Base-by-base conservation (phyloP, 1,140 invertebrate genomes). In the Cardiocondyla obscurior region DNA sequence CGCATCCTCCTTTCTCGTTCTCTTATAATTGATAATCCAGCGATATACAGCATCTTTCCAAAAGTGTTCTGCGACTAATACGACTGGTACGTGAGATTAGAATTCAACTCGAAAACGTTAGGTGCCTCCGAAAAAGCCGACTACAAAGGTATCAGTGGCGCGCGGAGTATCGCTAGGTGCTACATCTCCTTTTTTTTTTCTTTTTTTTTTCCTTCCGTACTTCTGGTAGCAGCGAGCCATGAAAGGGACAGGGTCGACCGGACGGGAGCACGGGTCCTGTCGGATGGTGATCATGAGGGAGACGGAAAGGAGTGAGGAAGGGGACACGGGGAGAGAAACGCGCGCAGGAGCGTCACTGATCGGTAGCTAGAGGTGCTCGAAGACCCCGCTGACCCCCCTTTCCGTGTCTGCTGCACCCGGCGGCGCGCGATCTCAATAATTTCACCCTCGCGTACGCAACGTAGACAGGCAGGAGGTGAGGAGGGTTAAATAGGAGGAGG, bases 391-490 rank as follows among this genome's bases (percentile, higher is more conserved):
- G 16, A 30, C 57, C 19, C 36, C 58, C 22, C 69, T 60, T 44
- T 65, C 65, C 36, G 74, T 28, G 57, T 82, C 65, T 67, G 39
- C 62, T 60, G 62, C 39, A 77, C 51, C 67, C 73, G 49, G 53
- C 83, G 53, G 65, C 60, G 70, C 65, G 76, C 82, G 77, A 86
- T 89, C 86, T 83, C 81, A 81, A 85, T 86, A 89, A 86, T 88
- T 89, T 70, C 87, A 89, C 89, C 85, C 86, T 85, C 88, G 73
- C 85, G 88, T 83, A 82, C 60, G 86, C 69, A 76, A 70, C 30
- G 57, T 44, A 57, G 19, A 42, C 2, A 8, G 44, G 2, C 28
- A 39, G 65, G 72, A 64, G 70, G 79, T 53, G 70, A 64, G 42
- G 57, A 57, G 73, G 64, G 51, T 53, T 62, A 60, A 44, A 77